Conservation (phyloP, 1,140 invertebrate species). For the Rhagoletis zephyria region DNA sequence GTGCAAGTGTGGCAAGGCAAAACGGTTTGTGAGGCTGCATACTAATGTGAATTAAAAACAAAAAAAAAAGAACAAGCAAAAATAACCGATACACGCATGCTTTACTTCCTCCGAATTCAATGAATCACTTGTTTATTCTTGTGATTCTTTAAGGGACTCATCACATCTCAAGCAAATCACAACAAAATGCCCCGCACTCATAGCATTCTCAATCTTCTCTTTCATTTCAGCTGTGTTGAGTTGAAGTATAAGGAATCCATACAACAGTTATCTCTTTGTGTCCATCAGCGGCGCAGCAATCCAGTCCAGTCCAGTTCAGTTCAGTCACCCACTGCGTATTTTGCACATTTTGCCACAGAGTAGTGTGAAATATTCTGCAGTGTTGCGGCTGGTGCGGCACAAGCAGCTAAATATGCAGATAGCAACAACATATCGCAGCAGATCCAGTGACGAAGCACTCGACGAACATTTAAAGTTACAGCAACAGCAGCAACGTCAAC, state of each 20-base stretch:
- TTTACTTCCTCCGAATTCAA: neutral
- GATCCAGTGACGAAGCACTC: conserved; percentile 66
- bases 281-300: neutral
- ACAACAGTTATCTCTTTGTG: neutral
- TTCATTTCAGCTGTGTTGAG: conserved; percentile 2
- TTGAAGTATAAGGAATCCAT: neutral
- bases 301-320: neutral
- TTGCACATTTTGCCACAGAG: neutral
- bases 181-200: neutral
- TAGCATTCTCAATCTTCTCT: neutral
- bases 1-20: neutral
- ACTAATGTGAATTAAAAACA: neutral
- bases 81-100: neutral
- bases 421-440: conserved; percentile 58
- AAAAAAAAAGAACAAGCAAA: neutral
- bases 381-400: neutral
- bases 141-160: neutral
- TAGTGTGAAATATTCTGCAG: neutral
- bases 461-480: conserved; percentile 62
- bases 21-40: neutral
- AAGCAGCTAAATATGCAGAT: conserved; percentile 60
- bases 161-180: neutral
- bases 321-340: neutral
- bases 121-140: neutral
- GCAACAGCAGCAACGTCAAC: conserved; percentile 53